Percentiles rank a stretch among this genome's conserved stretches.
Conservation (phyloP, 2,113 vertebrate genomes). For the Anarrhichthys ocellatus region DNA sequence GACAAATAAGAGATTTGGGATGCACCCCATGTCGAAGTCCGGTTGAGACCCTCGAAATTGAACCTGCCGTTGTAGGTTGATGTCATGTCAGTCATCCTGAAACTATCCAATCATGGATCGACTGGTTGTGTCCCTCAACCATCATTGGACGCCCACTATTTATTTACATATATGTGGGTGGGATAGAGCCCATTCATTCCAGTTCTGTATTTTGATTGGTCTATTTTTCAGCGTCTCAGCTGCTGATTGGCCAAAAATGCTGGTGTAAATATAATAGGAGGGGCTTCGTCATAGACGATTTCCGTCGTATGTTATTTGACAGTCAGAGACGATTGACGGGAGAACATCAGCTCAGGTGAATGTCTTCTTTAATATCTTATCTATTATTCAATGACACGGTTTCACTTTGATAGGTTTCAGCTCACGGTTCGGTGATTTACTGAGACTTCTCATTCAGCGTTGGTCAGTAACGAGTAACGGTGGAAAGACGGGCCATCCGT, state of each 20-base stretch:
- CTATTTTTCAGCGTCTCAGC: accelerated
- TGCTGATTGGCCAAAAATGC: slow-evolving; percentile 66
- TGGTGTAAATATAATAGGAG: slow-evolving; percentile 49
- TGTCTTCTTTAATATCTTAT: neutral
- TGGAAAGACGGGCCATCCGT: neutral
- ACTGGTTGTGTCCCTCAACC: neutral
- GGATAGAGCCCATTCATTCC: accelerated
- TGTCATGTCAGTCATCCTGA: neutral
- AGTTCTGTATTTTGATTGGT: slow-evolving; percentile 61
- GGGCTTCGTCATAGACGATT: slow-evolving; percentile 46
- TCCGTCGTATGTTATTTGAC: slow-evolving; percentile 75
- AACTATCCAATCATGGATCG: slow-evolving; percentile 9
- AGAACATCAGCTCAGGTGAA: slow-evolving; percentile 77
- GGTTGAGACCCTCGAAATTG: neutral
- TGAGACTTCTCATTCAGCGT: neutral
- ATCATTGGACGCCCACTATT: slow-evolving; percentile 6
- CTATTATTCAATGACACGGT: neutral
- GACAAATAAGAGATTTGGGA: too few relatives aligned
- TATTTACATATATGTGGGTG: slow-evolving; percentile 41
- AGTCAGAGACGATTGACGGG: slow-evolving; percentile 67
- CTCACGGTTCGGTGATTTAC: neutral
- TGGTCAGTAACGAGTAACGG: neutral
- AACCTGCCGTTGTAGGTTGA: neutral
- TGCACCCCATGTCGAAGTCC: neutral
- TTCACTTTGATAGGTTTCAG: neutral